These are phyloP conservation scores for Glossophaga mutica DNA, from an alignment of 2,797 vertebrate genomes.

Conservation along the genomic window DNA sequence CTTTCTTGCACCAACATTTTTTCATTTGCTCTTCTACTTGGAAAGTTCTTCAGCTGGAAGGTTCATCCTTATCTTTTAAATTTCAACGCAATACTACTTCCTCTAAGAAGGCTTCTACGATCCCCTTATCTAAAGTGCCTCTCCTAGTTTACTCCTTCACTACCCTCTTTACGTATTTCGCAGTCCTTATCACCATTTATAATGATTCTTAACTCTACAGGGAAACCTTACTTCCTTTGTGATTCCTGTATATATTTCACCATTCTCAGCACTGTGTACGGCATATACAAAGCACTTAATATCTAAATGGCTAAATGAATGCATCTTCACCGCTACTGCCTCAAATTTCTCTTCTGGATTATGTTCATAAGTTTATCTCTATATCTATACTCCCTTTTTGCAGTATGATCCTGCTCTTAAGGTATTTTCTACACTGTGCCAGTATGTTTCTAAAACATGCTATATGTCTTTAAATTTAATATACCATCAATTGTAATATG, in stretches of 20 bases:
- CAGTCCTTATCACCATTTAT: background rate
- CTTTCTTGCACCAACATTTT: background rate
- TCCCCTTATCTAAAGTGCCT: background rate
- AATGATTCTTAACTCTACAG: background rate
- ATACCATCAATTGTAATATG: background rate
- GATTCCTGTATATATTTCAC: background rate
- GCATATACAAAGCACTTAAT: background rate
- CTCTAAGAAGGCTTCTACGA: background rate
- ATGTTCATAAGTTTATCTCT: background rate
- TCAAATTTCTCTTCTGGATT: slow-evolving; percentile 4
- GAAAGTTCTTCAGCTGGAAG: background rate
- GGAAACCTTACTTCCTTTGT: background rate
- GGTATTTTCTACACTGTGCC: background rate
- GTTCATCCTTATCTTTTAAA: background rate
- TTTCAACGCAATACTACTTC: background rate
- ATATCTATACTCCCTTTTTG: background rate
- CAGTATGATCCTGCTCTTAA: background rate
- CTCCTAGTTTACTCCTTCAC: background rate
- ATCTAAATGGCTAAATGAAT: background rate
- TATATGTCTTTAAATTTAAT: background rate
- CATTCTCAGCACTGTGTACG: background rate
- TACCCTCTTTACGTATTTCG: background rate
- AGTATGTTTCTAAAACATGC: background rate
- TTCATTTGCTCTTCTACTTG: background rate
- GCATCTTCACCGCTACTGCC: background rate